Conservation (phyloP, 23 tunicate genomes). For the Trididemnum nubilum region DNA sequence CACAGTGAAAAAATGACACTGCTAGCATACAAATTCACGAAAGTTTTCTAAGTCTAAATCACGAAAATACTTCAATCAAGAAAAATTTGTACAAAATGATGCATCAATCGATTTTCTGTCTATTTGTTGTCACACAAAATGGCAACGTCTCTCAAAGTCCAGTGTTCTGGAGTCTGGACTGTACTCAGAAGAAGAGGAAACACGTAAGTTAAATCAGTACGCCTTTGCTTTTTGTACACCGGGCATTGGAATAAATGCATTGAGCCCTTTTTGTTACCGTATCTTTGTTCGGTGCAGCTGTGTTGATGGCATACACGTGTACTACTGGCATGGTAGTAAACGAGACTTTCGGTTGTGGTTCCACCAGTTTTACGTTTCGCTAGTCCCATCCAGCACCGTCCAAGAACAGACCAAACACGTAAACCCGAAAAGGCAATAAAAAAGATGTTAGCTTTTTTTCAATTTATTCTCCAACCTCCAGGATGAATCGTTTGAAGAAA, state of each 20-base stretch:
- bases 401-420: constrained; percentile 94
- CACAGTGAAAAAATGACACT: too few relatives aligned
- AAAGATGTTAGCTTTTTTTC: too few relatives aligned
- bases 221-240: constrained; percentile 97
- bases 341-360: constrained; percentile 89
- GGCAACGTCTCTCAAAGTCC: constrained; percentile 98
- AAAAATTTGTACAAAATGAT: too few relatives aligned
- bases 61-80: too few relatives aligned
- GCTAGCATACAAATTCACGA: too few relatives aligned
- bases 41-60: too few relatives aligned
- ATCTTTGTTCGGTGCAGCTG: constrained; percentile 62
- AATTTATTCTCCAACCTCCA: neutral
- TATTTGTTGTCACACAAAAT: constrained; percentile 98
- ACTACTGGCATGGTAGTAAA: constrained; percentile 96
- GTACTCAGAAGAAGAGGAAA: constrained; percentile 83
- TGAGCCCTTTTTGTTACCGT: constrained; percentile 45
- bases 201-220: constrained; percentile 97
- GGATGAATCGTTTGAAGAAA: neutral
- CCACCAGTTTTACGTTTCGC: constrained; percentile 86
- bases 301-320: constrained; percentile 98
- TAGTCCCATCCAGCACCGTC: constrained; percentile 99
- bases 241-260: constrained; percentile 88
- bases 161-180: constrained; percentile 84
- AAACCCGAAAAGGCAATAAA: constrained; percentile 47
- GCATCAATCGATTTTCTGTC: too few relatives aligned